Base-by-base conservation (phyloP, 92 coral and sea anemone genomes). In the Pocillopora grandis region DNA sequence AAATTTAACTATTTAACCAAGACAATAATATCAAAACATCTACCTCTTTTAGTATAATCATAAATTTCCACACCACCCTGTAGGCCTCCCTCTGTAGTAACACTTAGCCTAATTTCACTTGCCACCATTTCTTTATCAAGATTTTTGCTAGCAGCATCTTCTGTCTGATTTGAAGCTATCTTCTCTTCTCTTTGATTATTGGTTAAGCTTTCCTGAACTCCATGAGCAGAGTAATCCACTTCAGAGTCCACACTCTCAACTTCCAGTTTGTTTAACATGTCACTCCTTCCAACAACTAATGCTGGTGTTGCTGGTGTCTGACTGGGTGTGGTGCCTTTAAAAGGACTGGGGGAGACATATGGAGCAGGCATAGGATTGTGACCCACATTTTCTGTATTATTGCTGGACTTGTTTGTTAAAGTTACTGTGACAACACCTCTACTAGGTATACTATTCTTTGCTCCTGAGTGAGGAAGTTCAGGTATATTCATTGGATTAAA, bases 401-500 rank as follows among this genome's bases (percentile, higher is more conserved):
- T 92, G 16, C 81, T 84, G 5, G 89, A 61, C 75, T 83, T 88
- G 78, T 81, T 93, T 78, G 81, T 91, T 17, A 76, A 82, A 18
- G 85, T 91, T 17, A 76, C 85, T 11, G 85, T 88, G 48, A 76
- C 69, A 13, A 84, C 92, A 9, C 87, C 66, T 11, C 90, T 93
- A 42, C 90, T 90, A 7, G 83, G 86, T 11, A 65, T 59, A 42
- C 93, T 87, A 33, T 76, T 82, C 63, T 91, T 78, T 11, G 90
- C 87, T 27, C 89, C 95, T 19, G 92, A 90, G 9, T 88, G 93
- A 57, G 81, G 76, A 0, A 71, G 62, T 1, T 87, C 90, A 10
- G 97, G 97, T 19, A 93, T 76, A 33, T 80, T 89, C 73, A 81
- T 80, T 13, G 95, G 87, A 75, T 80, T 87, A 58, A 94, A 89